phyloP scores from a whole-genome alignment of 1,140 invertebrate genomes.

The Charaxes varanes region DNA sequence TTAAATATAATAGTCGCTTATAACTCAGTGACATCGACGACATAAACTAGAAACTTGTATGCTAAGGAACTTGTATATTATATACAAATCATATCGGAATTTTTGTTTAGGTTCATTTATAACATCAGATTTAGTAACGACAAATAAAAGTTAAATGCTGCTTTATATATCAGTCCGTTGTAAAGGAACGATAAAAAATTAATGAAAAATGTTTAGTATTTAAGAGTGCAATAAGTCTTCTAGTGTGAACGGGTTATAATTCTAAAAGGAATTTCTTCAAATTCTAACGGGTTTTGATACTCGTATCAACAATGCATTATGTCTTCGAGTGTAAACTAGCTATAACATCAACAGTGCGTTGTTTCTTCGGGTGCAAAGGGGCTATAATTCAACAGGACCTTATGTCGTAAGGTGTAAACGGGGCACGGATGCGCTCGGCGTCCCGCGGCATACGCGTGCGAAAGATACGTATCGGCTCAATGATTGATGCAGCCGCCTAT shows the following conservation, averaged over 20 bases:
- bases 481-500: constrained; percentile 52
- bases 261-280: too few relatives aligned
- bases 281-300: too few relatives aligned
- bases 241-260: too few relatives aligned
- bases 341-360: too few relatives aligned
- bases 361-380: too few relatives aligned
- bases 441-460: constrained; percentile 20
- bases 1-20: constrained; percentile 8
- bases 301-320: too few relatives aligned
- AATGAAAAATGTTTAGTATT: too few relatives aligned
- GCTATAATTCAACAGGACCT: background rate
- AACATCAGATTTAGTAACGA: background rate
- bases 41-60: constrained; percentile 11
- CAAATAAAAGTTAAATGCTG: too few relatives aligned
- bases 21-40: constrained; percentile 8
- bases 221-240: too few relatives aligned
- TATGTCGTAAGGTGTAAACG: constrained; percentile 1
- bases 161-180: too few relatives aligned
- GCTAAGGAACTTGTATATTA: constrained; percentile 1
- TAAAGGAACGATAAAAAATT: too few relatives aligned
- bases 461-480: constrained; percentile 51
- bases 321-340: too few relatives aligned
- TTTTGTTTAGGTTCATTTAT: background rate
- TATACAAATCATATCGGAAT: background rate
- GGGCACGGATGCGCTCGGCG: background rate